Conservation (phyloP, 2,888 invertebrate genomes). For the Eupithecia inturbata region DNA sequence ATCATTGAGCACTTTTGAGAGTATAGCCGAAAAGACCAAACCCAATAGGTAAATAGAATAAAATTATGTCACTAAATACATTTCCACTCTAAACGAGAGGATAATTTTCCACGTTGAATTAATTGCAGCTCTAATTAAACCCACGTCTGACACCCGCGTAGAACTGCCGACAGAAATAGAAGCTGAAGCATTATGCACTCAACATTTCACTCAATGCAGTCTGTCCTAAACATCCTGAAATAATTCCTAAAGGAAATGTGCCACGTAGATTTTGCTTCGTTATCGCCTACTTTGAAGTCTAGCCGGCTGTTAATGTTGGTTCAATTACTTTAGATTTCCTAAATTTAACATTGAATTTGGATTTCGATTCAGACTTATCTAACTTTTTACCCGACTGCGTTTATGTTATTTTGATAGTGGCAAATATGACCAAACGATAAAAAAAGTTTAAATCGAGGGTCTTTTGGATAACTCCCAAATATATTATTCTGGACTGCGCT, state of each 20-base stretch:
- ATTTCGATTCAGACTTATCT: not conserved
- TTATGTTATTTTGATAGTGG: not conserved
- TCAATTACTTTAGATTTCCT: not conserved
- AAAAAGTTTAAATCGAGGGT: not conserved
- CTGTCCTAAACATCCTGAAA: slow-evolving; percentile 16
- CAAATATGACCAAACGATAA: not conserved
- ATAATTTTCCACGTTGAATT: slow-evolving; percentile 35
- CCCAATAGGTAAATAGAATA: not conserved
- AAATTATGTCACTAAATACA: not conserved
- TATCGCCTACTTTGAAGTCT: not conserved
- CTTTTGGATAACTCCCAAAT: not conserved
- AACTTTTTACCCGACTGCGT: no score
- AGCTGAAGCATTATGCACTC: slow-evolving; percentile 45
- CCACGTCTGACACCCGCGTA: slow-evolving; percentile 44
- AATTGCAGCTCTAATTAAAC: slow-evolving; percentile 49
- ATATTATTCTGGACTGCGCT: not conserved
- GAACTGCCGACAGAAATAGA: slow-evolving; percentile 43
- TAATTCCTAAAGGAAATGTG: not conserved
- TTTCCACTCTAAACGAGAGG: not conserved
- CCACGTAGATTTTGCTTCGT: not conserved
- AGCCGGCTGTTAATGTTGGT: not conserved
- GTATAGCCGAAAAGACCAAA: not conserved
- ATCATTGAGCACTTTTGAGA: not conserved
- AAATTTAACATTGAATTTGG: not conserved
- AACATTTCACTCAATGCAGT: slow-evolving; percentile 37